phyloP scores from a whole-genome alignment of 2,888 invertebrate species.

The Baronia brevicornis region DNA sequence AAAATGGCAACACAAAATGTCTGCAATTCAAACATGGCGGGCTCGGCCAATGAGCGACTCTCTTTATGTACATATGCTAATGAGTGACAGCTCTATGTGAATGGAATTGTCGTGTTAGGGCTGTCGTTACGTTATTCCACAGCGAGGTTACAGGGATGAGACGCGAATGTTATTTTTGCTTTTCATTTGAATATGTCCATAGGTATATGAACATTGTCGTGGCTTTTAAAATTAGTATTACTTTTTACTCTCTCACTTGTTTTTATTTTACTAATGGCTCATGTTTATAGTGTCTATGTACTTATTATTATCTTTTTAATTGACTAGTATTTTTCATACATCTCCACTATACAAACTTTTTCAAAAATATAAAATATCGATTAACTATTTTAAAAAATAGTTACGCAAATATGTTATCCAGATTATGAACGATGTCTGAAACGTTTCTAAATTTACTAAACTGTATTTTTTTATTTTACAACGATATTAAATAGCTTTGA shows the following conservation, averaged over 20 bases:
- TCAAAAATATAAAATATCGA: too few species aligned
- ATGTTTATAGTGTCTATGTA: slow-evolving; percentile 1
- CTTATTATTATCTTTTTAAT: slow-evolving; percentile 8
- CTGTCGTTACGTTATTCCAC: slow-evolving; percentile 52
- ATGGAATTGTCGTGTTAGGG: slow-evolving; percentile 73
- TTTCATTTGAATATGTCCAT: slow-evolving; percentile 24
- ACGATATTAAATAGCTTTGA: too few species aligned
- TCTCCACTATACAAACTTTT: too few species aligned
- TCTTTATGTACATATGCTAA: slow-evolving; percentile 69
- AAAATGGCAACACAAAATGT: slow-evolving; percentile 58
- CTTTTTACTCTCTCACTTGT: slow-evolving; percentile 14
- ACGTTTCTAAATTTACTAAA: too few species aligned
- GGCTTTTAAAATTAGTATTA: slow-evolving; percentile 24
- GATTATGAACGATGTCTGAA: too few species aligned
- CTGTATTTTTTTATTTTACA: too few species aligned
- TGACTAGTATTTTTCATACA: slow-evolving; percentile 20
- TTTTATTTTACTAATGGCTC: slow-evolving; percentile 17
- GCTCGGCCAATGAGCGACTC: slow-evolving; percentile 47
- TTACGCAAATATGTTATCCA: too few species aligned
- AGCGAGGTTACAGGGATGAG: slow-evolving; percentile 34
- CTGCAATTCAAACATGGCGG: slow-evolving; percentile 54
- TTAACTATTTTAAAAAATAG: too few species aligned
- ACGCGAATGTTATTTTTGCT: slow-evolving; percentile 49
- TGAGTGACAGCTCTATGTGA: slow-evolving; percentile 64
- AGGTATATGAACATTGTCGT: slow-evolving; percentile 21